Evolutionary conservation across 2,797 vertebrate species (phyloP).

Genomic region (Sebastes aleutianus): DNA sequence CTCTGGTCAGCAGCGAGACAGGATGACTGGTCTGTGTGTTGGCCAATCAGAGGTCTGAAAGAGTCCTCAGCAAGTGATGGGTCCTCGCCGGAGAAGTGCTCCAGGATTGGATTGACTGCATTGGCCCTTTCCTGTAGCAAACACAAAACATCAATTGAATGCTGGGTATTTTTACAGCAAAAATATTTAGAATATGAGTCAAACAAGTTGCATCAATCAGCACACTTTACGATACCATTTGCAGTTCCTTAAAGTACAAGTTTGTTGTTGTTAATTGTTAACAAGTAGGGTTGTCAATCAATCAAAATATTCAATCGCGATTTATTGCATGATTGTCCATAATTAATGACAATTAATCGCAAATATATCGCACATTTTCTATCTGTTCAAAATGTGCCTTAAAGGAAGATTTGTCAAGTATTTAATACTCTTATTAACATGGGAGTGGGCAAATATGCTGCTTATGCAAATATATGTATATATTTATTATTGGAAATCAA

Average conservation of each 20-base stretch:
- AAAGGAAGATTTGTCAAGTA: no score
- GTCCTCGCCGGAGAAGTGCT: constrained; percentile 10
- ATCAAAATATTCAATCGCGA: no score
- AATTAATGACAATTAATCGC: no score
- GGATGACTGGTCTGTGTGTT: constrained; percentile 53
- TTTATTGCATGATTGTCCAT: no score
- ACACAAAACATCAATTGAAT: background rate
- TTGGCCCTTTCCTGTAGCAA: constrained; percentile 38
- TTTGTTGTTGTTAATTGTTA: background rate
- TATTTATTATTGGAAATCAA: no score
- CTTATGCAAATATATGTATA: no score
- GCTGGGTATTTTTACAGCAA: background rate
- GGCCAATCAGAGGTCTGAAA: constrained; percentile 61
- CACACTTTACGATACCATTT: background rate
- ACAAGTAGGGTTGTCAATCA: no score
- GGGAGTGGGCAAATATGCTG: no score
- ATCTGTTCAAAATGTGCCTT: no score
- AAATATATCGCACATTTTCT: no score
- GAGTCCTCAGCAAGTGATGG: constrained; percentile 3
- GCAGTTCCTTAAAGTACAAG: background rate
- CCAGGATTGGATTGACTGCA: background rate
- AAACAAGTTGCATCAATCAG: background rate
- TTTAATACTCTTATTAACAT: no score
- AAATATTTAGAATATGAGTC: background rate
- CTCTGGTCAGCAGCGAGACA: constrained; percentile 21